Conservation (phyloP, 2,888 invertebrate genomes). For the Uropetala carovei region DNA sequence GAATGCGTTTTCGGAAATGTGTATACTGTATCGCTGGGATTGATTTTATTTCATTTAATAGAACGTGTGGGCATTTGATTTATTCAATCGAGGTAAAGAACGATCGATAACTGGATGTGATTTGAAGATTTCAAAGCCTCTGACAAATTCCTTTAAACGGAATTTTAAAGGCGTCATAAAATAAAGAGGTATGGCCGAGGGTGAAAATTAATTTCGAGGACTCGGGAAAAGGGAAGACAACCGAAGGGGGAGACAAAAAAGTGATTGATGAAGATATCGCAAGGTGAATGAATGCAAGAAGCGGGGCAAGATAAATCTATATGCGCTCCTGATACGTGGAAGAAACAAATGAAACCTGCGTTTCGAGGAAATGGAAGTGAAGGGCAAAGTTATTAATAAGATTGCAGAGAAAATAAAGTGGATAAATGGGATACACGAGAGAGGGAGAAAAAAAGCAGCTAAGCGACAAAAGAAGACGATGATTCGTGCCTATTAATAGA, state of each 20-base stretch:
- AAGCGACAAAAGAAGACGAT: too few relatives aligned
- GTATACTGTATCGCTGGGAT: too few relatives aligned
- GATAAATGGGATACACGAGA: too few relatives aligned
- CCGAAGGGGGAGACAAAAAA: slow-evolving; percentile 13
- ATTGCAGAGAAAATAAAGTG: too few relatives aligned
- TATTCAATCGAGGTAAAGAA: neutral
- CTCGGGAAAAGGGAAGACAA: neutral
- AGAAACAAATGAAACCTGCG: slow-evolving; percentile 12
- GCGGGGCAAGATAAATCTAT: neutral
- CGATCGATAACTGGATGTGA: neutral
- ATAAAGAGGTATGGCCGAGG: neutral
- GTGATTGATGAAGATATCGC: slow-evolving; percentile 11
- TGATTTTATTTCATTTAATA: too few relatives aligned
- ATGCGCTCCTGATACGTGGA: neutral
- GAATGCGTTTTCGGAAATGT: neutral
- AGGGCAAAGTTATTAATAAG: too few relatives aligned
- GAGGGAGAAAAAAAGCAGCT: too few relatives aligned
- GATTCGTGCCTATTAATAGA: too few relatives aligned
- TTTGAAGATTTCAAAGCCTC: neutral
- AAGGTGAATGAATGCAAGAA: neutral
- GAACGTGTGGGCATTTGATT: neutral
- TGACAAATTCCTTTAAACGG: neutral
- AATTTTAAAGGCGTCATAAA: neutral
- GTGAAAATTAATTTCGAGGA: slow-evolving; percentile 12
- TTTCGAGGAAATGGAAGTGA: too few relatives aligned